Base-by-base conservation (phyloP, 2,888 invertebrate genomes). In the Odontomyia ornata region DNA sequence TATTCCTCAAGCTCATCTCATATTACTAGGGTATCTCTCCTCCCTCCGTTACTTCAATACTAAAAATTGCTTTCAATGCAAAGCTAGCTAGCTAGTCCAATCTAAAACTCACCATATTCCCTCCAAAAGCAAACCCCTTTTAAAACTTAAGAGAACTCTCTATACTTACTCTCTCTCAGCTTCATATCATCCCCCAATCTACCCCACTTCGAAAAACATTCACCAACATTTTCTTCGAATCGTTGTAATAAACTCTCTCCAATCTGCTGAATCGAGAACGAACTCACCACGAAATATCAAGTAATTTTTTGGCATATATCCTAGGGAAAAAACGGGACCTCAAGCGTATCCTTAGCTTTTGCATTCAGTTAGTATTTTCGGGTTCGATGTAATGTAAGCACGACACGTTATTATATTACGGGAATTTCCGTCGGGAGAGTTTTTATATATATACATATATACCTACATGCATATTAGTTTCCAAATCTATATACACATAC, bases 301-400 rank as follows among this genome's bases (percentile, higher is more conserved):
- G 69, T 69, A 69, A 69, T 43, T 47, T n/a, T n/a, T 46, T 25
- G 13, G 43, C 25, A 52, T 52, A n/a, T 43, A 36, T 69, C 47
- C 69, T 69, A 30, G 46, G 27, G 64, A 64, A 76, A 76, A 76
- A 64, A 67, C 64, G 28, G 65, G 65, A 76, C 65, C 67, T 36
- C 56, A 67, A 76, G n/a, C 65, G 64, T 25, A 52, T 56, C 76
- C 76, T 76, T 65, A 76, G 76, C 76, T 65, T 76, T 67, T 56
- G 21, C 47, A 27, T 65, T 60, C 56, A 76, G 76, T 76, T 76
- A 76, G 76, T 76, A 76, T 76, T 69, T 76, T 76, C 71, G 71
- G 76, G 76, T 57, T 76, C 76, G 76, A 76, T 67, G 76, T 60
- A 69, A 76, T 69, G 69, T 57, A 76, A 67, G 69, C 76, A 76